Conservation (phyloP, 1,140 invertebrate species). For the Acyrthosiphon pisum region DNA sequence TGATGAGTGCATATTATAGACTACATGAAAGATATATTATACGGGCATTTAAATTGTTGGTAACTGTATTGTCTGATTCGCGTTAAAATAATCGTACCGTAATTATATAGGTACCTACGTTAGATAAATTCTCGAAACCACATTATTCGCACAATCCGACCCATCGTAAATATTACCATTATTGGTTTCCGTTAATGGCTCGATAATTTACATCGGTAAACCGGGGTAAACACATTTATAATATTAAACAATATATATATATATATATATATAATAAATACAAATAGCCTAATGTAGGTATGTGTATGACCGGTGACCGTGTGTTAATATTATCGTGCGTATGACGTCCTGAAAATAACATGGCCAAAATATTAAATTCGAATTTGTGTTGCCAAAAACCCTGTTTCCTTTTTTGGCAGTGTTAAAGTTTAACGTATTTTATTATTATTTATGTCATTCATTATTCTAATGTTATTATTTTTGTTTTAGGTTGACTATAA, state of each 20-base stretch:
- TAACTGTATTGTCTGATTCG: no score
- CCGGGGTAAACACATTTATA: not conserved
- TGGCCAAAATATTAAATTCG: not conserved
- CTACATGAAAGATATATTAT: no score
- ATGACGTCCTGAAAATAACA: not conserved
- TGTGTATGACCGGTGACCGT: not conserved
- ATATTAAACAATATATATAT: not conserved
- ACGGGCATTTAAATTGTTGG: no score
- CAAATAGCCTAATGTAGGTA: not conserved
- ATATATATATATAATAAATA: not conserved
- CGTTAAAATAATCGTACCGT: no score
- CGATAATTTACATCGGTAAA: not conserved
- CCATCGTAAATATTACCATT: conserved; percentile 8
- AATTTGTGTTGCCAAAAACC: not conserved
- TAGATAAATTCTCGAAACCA: not conserved
- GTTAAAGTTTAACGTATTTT: not conserved
- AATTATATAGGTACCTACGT: no score
- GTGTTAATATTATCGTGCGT: not conserved
- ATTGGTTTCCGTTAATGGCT: not conserved
- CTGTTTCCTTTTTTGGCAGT: not conserved
- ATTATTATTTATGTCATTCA: not conserved
- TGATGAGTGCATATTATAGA: no score
- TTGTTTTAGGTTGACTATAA: not conserved
- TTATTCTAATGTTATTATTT: not conserved
- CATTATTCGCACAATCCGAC: not conserved